phyloP scores from a whole-genome alignment of 2,113 vertebrate species.

The Microcebus murinus region DNA sequence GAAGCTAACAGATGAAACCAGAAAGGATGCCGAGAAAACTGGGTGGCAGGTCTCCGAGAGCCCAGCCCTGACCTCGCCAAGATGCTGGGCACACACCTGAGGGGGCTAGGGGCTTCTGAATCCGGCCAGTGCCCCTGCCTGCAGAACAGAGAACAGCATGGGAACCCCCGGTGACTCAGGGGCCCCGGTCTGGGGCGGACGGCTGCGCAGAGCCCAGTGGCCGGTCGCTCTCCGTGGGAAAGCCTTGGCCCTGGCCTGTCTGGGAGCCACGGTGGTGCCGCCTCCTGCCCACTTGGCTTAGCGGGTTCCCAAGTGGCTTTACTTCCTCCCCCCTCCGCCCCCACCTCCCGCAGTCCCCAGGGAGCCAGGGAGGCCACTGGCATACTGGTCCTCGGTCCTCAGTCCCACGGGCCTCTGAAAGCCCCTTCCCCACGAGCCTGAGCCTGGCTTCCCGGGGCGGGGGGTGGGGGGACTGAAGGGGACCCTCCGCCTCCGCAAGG shows the following conservation, averaged over 20 bases:
- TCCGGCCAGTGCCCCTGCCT: not conserved
- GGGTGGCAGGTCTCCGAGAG: not conserved
- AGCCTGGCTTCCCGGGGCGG: not conserved
- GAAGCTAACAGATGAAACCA: not conserved
- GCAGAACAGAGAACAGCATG: not conserved
- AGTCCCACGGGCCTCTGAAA: not conserved
- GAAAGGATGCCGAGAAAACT: not conserved
- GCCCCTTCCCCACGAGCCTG: not conserved
- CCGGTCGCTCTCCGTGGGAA: conserved; percentile 72
- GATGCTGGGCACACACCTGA: not conserved
- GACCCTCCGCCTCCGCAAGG: not conserved
- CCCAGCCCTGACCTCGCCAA: not conserved
- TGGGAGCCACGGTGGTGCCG: conserved; percentile 70
- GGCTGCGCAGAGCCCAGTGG: not conserved
- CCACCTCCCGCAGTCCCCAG: conserved; percentile 45
- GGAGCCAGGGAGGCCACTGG: conserved; percentile 61
- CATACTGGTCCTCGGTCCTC: not conserved
- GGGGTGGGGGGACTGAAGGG: not conserved
- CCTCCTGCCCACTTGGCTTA: conserved; percentile 80
- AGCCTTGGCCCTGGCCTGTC: conserved; percentile 62
- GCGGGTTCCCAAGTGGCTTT: conserved; percentile 78
- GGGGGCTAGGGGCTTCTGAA: not conserved
- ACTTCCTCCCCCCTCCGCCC: conserved; percentile 56
- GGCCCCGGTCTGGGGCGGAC: not conserved
- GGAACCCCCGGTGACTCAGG: not conserved